phyloP scores from a whole-genome alignment of 2,888 invertebrate genomes.

The Poecilobothrus nobilitatus region DNA sequence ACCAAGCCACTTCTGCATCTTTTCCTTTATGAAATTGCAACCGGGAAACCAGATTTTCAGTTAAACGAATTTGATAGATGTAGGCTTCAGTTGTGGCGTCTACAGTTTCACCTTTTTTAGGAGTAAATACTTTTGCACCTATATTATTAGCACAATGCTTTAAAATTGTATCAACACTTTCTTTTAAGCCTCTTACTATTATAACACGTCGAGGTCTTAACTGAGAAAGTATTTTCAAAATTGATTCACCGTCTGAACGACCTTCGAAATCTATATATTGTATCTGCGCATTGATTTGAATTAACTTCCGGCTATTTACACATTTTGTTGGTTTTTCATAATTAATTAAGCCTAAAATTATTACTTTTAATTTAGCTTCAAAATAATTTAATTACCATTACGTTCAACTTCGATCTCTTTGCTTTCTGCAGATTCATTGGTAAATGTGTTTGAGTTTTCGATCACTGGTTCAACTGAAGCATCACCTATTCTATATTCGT shows the following conservation, averaged over 20 bases:
- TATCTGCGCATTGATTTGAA: conserved; percentile 75
- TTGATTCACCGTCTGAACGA: conserved; percentile 74
- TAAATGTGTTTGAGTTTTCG: conserved; percentile 31
- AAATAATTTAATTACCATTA: conserved; percentile 12
- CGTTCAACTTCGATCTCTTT: conserved; percentile 22
- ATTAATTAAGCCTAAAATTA: conserved; percentile 39
- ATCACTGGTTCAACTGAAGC: conserved; percentile 33
- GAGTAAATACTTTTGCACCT: conserved; percentile 72
- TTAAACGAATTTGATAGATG: conserved; percentile 92
- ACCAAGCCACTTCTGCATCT: conserved; percentile 94
- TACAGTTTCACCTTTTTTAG: conserved; percentile 67
- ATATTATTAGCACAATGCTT: conserved; percentile 60
- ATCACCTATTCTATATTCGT: conserved; percentile 82
- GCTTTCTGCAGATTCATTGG: conserved; percentile 25
- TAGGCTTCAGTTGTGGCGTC: conserved; percentile 97
- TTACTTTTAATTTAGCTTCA: neutral
- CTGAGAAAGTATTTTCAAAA: conserved; percentile 71
- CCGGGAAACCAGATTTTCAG: conserved; percentile 82
- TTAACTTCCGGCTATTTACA: conserved; percentile 60
- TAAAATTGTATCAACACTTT: conserved; percentile 60
- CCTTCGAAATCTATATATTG: conserved; percentile 98
- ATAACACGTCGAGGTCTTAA: conserved; percentile 75
- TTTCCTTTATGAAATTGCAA: conserved; percentile 75
- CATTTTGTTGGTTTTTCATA: conserved; percentile 88
- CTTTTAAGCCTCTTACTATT: conserved; percentile 62